These are phyloP conservation scores for Melospiza melodia DNA, from an alignment of 2,113 vertebrate genomes.

Conservation along the genomic window DNA sequence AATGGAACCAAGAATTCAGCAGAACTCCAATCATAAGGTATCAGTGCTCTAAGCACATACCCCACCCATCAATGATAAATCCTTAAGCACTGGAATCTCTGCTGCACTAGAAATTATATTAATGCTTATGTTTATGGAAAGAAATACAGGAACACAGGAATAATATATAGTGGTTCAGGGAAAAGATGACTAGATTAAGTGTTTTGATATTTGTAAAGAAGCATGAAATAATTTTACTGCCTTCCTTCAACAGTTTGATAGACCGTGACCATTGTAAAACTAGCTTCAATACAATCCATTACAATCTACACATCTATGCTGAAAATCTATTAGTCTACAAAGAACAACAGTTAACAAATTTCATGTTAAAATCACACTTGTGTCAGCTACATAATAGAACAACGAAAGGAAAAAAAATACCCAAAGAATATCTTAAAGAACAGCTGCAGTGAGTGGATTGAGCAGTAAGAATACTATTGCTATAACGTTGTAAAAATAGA, in stretches of 20 bases:
- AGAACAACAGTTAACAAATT: background rate
- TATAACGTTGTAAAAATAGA: background rate
- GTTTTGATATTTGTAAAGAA: background rate
- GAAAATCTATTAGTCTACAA: background rate
- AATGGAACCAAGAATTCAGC: background rate
- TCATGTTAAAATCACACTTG: background rate
- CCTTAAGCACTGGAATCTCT: background rate
- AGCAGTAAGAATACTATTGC: background rate
- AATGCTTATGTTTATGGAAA: background rate
- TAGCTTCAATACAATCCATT: background rate
- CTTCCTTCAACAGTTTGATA: background rate
- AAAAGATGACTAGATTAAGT: background rate
- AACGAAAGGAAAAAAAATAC: background rate
- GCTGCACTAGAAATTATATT: background rate
- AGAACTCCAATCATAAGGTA: background rate
- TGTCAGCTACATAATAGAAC: background rate
- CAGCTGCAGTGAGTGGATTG: background rate
- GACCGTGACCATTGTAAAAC: background rate
- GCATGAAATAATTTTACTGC: background rate
- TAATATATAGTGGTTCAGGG: background rate
- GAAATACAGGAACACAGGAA: background rate
- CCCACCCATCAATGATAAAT: background rate
- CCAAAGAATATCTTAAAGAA: background rate
- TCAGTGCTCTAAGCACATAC: background rate
- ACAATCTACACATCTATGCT: background rate